A percentile compares a stretch with the other conserved stretches of the same genome.
Evolutionary conservation across 2,888 invertebrate genomes (phyloP).

Genomic region (Heterodera filipjevi): DNA sequence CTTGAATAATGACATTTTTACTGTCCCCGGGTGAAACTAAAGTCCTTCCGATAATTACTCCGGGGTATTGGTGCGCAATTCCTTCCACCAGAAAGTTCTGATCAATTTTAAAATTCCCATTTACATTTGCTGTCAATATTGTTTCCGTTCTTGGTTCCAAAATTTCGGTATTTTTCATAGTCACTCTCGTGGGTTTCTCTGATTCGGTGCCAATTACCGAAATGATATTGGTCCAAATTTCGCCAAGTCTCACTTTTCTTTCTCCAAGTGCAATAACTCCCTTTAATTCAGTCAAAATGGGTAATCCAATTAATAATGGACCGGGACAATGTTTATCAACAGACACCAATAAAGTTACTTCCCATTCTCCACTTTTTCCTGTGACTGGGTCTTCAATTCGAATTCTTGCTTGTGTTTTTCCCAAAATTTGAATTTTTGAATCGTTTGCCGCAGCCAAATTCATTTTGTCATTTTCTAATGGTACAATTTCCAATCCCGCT

Average conservation of each 20-base stretch:
- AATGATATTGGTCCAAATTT: background rate
- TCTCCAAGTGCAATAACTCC: background rate
- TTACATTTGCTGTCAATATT: background rate
- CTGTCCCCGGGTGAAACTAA: background rate
- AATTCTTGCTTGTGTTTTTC: background rate
- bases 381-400: background rate
- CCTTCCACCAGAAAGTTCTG: too few relatives aligned
- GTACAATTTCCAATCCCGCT: background rate
- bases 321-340: background rate
- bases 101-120: background rate
- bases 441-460: background rate
- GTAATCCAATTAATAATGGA: background rate
- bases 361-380: background rate
- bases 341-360: background rate
- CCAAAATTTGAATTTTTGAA: background rate
- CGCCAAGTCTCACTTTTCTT: background rate
- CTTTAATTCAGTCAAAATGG: background rate
- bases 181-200: background rate
- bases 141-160: slow-evolving; percentile 2
- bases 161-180: background rate
- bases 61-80: background rate
- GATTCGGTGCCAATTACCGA: background rate
- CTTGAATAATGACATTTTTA: background rate
- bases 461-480: background rate
- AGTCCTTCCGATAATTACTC: background rate